Evolutionary conservation across 2,113 vertebrate genomes (phyloP), one percentile per base, ranked within the genome.

Genomic region (Crypturellus undulatus): DNA sequence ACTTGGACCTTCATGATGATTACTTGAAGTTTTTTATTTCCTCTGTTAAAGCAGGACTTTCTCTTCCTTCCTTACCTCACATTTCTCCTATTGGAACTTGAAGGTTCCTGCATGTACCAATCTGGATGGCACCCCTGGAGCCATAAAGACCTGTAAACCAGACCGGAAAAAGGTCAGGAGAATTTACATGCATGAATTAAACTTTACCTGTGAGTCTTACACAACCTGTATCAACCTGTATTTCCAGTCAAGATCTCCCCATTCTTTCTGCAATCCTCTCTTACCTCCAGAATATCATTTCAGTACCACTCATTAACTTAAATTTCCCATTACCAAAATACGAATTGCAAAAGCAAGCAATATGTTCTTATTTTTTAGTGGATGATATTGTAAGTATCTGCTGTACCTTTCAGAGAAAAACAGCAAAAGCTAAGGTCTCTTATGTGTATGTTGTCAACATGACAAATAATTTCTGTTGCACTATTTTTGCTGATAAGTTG

Each of bases 151-250:
- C 2, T 49, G 3, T 10, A 59, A 68, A 51, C 59, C 13, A 26
- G 5, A 32, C 3, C 3, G 67, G 4, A 28, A 42, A 76, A 91
- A 26, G 26, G 14, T 22, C 9, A 21, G 43, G 8, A 59, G 0
- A 47, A 54, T 32, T 18, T 24, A 64, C 14, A 60, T 10, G 5
- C 2, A 34, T 28, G 6, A 10, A 6, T 49, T 45, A 20, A 75
- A 5, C 24, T 47, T 40, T 3, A 68, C 3, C 13, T 26, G 7
- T 28, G 70, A 83, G 3, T 71, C 10, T 40, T 59, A 7, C 0
- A 62, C 28, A 42, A 36, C 19, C 79, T 86, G 2, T 5, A 3
- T 17, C 26, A 93, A 90, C 28, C 19, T 36, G 45, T 20, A 22
- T 36, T 40, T 36, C 32, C 28, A 0, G 4, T 11, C n/a, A 68